These are phyloP conservation scores for Synanceia verrucosa DNA, from an alignment of 2,797 vertebrate genomes.

Conservation along the genomic window DNA sequence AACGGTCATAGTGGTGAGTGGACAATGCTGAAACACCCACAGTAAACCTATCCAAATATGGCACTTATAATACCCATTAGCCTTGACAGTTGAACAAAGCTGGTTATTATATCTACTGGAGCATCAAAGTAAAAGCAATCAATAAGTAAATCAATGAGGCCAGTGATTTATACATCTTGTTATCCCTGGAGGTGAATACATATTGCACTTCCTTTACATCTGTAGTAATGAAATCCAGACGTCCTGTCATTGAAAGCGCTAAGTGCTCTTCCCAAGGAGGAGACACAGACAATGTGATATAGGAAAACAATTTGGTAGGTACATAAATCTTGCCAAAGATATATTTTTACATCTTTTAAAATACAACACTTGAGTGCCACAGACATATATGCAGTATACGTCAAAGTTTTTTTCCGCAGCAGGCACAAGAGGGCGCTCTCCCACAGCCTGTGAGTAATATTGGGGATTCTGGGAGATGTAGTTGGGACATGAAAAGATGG, in stretches of 20 bases:
- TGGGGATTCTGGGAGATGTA: too few relatives aligned
- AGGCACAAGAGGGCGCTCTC: too few relatives aligned
- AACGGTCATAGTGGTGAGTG: not conserved
- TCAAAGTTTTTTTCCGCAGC: too few relatives aligned
- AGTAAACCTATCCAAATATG: not conserved
- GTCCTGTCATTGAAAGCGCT: not conserved
- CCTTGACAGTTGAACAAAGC: not conserved
- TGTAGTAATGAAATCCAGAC: constrained; percentile 9
- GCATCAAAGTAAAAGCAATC: constrained; percentile 31
- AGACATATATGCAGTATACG: too few relatives aligned
- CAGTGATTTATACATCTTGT: constrained; percentile 6
- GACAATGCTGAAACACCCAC: not conserved
- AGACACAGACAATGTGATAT: too few relatives aligned
- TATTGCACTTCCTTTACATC: constrained; percentile 7
- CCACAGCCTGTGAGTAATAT: too few relatives aligned
- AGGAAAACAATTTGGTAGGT: too few relatives aligned
- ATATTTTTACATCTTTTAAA: too few relatives aligned
- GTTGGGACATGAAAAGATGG: too few relatives aligned
- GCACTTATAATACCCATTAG: constrained; percentile 9
- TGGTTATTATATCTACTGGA: constrained; percentile 7
- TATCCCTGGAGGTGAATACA: constrained; percentile 7
- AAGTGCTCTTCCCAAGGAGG: not conserved
- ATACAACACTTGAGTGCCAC: too few relatives aligned
- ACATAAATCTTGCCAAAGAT: too few relatives aligned
- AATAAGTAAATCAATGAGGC: constrained; percentile 39